phyloP scores from a whole-genome alignment of 2,888 invertebrate species.

The Dascillus cervinus region DNA sequence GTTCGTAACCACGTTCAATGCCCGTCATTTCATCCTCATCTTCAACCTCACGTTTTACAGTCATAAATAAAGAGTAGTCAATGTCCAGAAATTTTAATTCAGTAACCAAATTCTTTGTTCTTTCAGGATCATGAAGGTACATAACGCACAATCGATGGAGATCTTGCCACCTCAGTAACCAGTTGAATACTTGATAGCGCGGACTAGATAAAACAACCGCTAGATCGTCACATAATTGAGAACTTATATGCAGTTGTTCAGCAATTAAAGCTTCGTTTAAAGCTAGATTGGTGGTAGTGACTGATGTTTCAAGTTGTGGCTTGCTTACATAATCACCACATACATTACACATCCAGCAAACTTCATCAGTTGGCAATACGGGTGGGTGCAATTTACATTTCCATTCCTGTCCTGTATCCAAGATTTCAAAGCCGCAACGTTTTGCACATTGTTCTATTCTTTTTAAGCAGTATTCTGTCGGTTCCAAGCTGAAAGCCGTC shows the following conservation, averaged over 20 bases:
- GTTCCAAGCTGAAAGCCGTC: constrained; percentile 69
- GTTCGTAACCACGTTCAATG: constrained; percentile 32
- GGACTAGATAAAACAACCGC: constrained; percentile 63
- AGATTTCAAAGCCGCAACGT: constrained; percentile 43
- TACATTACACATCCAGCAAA: constrained; percentile 33
- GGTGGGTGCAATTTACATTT: constrained; percentile 38
- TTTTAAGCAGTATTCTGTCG: constrained; percentile 53
- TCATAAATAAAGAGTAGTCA: constrained; percentile 55
- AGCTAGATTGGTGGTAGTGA: constrained; percentile 35
- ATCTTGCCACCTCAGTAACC: constrained; percentile 57
- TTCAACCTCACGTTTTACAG: constrained; percentile 50
- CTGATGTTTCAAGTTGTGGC: constrained; percentile 30
- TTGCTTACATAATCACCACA: constrained; percentile 39
- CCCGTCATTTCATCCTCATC: constrained; percentile 30
- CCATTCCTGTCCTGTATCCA: constrained; percentile 39
- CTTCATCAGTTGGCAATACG: constrained; percentile 30
- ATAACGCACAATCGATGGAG: constrained; percentile 49
- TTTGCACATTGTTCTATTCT: constrained; percentile 49
- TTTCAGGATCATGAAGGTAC: constrained; percentile 49
- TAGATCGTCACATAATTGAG: constrained; percentile 62
- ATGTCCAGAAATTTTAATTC: constrained; percentile 69
- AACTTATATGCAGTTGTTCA: constrained; percentile 56
- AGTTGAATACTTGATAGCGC: constrained; percentile 62
- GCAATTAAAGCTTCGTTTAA: constrained; percentile 44
- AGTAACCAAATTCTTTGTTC: constrained; percentile 58